Conservation (phyloP, 2,888 invertebrate genomes). For the Biston stratarius region DNA sequence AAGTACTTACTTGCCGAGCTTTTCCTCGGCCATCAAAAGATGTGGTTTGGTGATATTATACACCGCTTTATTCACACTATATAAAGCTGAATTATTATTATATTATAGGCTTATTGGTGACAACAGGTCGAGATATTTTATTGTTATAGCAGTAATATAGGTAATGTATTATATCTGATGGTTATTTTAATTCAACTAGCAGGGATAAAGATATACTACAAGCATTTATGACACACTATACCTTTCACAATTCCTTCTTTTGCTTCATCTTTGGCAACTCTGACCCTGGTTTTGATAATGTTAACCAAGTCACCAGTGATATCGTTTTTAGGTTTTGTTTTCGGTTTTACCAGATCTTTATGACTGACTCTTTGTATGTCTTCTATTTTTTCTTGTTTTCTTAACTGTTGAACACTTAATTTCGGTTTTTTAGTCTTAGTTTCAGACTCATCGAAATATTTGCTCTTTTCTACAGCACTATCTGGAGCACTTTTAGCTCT, state of each 20-base stretch:
- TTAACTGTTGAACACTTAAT: constrained; percentile 49
- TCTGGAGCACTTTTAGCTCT: constrained; percentile 71
- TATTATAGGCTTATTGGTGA: too few species aligned
- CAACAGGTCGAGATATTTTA: too few species aligned
- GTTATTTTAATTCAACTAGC: too few species aligned
- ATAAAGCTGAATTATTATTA: too few species aligned
- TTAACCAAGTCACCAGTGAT: constrained; percentile 81
- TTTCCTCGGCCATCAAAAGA: too few species aligned
- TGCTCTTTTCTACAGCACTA: constrained; percentile 61
- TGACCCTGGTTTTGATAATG: constrained; percentile 82
- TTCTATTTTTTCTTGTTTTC: constrained; percentile 52
- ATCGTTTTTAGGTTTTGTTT: constrained; percentile 65
- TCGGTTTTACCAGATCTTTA: constrained; percentile 66
- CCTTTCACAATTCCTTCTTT: constrained; percentile 71
- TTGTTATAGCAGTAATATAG: too few species aligned
- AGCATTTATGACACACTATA: constrained; percentile 36
- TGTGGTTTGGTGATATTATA: too few species aligned
- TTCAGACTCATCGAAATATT: constrained; percentile 64
- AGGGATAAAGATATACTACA: not conserved
- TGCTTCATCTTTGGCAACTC: constrained; percentile 73
- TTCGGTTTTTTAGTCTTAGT: constrained; percentile 50
- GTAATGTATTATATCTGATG: too few species aligned
- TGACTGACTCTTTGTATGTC: constrained; percentile 73
- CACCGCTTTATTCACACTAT: too few species aligned
- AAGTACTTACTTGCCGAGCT: too few species aligned